A percentile compares a stretch with the other conserved stretches of the same genome.
phyloP scores from a whole-genome alignment of 2,113 vertebrate species.

The Cervus canadensis region DNA sequence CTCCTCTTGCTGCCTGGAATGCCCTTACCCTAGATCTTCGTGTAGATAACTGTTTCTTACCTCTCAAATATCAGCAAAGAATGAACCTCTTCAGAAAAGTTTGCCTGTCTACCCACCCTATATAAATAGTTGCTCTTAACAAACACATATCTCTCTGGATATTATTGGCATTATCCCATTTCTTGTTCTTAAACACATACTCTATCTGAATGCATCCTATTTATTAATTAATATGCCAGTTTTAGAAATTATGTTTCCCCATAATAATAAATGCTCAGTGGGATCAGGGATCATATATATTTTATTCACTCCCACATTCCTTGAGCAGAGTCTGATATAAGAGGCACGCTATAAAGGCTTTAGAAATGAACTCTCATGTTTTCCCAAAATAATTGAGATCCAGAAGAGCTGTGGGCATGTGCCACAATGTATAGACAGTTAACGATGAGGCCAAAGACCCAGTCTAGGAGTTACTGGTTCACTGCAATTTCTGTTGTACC shows the following conservation, averaged over 20 bases:
- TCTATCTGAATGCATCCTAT: background rate
- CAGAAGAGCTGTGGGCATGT: background rate
- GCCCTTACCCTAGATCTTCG: background rate
- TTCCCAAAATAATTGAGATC: background rate
- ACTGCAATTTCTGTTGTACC: background rate
- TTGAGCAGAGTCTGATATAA: background rate
- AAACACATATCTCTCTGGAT: background rate
- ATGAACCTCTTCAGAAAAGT: background rate
- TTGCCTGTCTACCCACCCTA: background rate
- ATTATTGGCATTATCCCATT: background rate
- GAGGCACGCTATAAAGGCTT: background rate
- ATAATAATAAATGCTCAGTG: background rate
- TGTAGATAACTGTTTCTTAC: background rate
- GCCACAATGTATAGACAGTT: background rate
- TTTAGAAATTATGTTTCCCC: background rate
- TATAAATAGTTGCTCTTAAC: background rate
- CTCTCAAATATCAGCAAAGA: background rate
- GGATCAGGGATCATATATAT: background rate
- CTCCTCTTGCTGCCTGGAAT: background rate
- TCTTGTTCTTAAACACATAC: background rate
- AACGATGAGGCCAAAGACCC: background rate
- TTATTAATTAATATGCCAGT: background rate
- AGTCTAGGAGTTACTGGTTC: background rate
- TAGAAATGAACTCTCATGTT: background rate
- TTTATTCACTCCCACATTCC: background rate